Evolutionary conservation across 92 coral and sea anemone species (phyloP).

Genomic region (Epizoanthus illoricatus): DNA sequence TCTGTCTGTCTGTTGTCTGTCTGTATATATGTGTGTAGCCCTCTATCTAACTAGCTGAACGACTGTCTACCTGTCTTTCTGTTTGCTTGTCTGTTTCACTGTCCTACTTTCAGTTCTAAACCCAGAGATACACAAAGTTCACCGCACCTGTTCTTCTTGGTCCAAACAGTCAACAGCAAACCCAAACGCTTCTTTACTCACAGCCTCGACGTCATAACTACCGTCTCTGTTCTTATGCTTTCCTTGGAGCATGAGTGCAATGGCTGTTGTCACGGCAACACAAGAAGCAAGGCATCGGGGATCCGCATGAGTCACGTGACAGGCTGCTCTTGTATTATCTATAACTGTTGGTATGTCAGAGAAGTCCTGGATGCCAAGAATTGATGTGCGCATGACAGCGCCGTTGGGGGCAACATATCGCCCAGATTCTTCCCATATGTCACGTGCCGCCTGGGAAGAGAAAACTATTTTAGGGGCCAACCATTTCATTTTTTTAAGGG

Average conservation of each 20-base stretch:
- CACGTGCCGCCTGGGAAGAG: slow-evolving; percentile 62
- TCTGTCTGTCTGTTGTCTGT: no score
- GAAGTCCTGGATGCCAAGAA: slow-evolving; percentile 89
- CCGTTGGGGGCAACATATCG: slow-evolving; percentile 80
- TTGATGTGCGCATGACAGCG: slow-evolving; percentile 96
- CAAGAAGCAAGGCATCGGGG: slow-evolving; percentile 98
- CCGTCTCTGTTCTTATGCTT: slow-evolving; percentile 53
- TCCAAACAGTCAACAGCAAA: slow-evolving; percentile 64
- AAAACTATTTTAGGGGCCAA: no score
- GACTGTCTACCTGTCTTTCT: no score
- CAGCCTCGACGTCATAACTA: slow-evolving; percentile 53
- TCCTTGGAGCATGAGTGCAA: slow-evolving; percentile 95
- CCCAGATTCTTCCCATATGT: slow-evolving; percentile 81
- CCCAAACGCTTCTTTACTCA: slow-evolving; percentile 54
- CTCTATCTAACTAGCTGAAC: no score
- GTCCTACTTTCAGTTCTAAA: no score
- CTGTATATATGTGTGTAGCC: no score
- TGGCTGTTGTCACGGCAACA: slow-evolving; percentile 95
- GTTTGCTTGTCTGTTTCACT: no score
- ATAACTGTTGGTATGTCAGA: slow-evolving; percentile 72
- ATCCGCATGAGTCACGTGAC: slow-evolving; percentile 94
- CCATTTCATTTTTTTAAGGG: no score
- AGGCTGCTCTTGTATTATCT: slow-evolving; percentile 69
- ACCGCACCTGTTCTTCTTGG: slow-evolving; percentile 56
- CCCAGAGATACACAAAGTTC: no score